Evolutionary conservation across 1,140 invertebrate species (phyloP), one percentile per base, ranked within the genome.

Genomic region (Bombus confusus): DNA sequence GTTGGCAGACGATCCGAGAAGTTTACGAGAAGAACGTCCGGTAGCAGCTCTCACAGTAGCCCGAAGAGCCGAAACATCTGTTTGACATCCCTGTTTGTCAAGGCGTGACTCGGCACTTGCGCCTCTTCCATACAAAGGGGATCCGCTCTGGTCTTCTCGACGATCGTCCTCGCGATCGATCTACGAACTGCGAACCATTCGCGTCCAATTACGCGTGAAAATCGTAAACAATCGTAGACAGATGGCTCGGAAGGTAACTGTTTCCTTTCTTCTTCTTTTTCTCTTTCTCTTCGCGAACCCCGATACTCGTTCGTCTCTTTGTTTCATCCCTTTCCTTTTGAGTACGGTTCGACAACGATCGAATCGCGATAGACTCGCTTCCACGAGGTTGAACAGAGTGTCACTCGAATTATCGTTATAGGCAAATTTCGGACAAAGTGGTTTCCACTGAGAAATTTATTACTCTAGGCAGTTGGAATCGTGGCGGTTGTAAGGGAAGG

Each of bases 31-130:
- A 84, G 82, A 88, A 84, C 84, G 87, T 88, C 88, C 90, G 87
- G 77, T 77, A 86, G 75, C 68, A 75, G 78, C 73, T 90, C 89
- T 80, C 89, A 86, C 71, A 90, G 89, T 77, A 73, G 59, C 80
- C 78, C 85, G 79, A 89, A 90, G 86, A 91, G 80, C 73, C 83
- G 87, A 93, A 93, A 95, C 94, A 95, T 95, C 94, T 95, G 95
- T 95, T 95, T 95, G 95, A 95, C 94, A 95, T 95, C 94, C 93
- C 94, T 93, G 94, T 95, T 95, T 94, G 94, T 92, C 95, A 95
- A 95, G 95, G 95, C 95, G 95, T 95, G 95, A 95, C 94, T 95
- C 94, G 94, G 93, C 95, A 95, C 95, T 95, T 95, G 94, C 91
- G 92, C 90, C 87, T 68, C 76, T 59, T 92, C 92, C 91, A 90